Evolutionary conservation across 2,113 vertebrate genomes (phyloP), one percentile per base, ranked within the genome.

Genomic region (Zosterops pallidus): DNA sequence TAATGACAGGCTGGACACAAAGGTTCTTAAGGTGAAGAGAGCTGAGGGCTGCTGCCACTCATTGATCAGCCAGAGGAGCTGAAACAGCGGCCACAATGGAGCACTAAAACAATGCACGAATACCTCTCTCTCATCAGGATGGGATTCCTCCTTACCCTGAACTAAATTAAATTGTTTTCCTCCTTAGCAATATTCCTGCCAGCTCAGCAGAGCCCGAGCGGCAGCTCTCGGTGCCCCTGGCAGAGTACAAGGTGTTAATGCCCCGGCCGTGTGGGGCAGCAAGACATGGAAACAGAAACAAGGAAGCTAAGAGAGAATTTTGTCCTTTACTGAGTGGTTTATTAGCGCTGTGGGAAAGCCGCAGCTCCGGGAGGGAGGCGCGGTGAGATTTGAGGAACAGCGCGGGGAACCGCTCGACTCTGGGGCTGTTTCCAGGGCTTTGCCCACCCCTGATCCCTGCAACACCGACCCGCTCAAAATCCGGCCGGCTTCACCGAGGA

Each of bases 361-460:
- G 9, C 3, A 17, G 42, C 31, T 57, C 6, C 2, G 35, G 29
- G 63, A 63, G 35, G 29, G 63, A 57, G 56, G 52, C 4, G 9
- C 10, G 6, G 2, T 28, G 29, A 42, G 60, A 17, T 25, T 9
- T 37, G 55, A 33, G 9, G 24, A 28, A 8, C 17, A 17, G 26
- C 12, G 6, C 23, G 9, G 42, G 25, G 9, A 29, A 7, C 21
- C 1, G 0, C 62, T 12, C 22, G 8, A 3, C 11, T 5, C n/a
- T 5, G n/a, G 29, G 1, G 53, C 60, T 24, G 15, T 6, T 46
- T 18, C 10, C 59, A 67, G 19, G 14, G 11, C 12, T 83, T 75
- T 52, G 2, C 5, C 8, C 10, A 7, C 1, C 31, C 14, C 53
- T 18, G 31, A 19, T 3, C 39, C 3, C 26, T 20, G 22, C 2